A percentile compares a stretch with the other conserved stretches of the same genome.
These are phyloP conservation scores for Calameuta pallipes DNA, from an alignment of 2,888 invertebrate species.

Conservation along the genomic window DNA sequence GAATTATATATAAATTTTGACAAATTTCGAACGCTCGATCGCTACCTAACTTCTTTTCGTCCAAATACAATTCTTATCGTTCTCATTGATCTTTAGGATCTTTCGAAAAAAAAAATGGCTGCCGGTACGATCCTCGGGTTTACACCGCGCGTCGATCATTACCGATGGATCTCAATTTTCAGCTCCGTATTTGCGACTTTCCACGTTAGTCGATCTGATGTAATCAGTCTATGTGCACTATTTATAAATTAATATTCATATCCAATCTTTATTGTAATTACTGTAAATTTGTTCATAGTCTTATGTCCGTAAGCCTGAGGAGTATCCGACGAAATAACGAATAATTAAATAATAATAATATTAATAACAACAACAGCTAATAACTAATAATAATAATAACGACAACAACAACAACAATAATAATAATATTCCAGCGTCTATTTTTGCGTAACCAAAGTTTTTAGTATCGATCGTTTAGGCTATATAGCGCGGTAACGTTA, in stretches of 20 bases:
- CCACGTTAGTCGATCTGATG: slow-evolving; percentile 39
- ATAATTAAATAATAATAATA: slow-evolving; percentile 18
- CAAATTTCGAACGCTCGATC: not conserved
- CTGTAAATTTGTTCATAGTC: slow-evolving; percentile 62
- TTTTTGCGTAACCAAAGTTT: slow-evolving; percentile 64
- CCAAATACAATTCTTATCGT: not conserved
- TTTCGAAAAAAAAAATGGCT: not conserved
- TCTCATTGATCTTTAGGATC: not conserved
- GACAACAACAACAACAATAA: slow-evolving; percentile 35
- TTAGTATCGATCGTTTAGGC: slow-evolving; percentile 43
- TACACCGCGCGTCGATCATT: not conserved
- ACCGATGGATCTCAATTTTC: slow-evolving; percentile 14
- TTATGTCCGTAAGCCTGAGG: slow-evolving; percentile 31
- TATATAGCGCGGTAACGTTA: slow-evolving; percentile 16
- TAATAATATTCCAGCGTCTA: slow-evolving; percentile 49
- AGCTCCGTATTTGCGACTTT: slow-evolving; percentile 14
- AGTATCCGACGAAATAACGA: slow-evolving; percentile 23
- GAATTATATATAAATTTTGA: not conserved
- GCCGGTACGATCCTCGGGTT: slow-evolving; percentile 2
- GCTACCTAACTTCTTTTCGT: not conserved
- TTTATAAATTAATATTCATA: slow-evolving; percentile 51
- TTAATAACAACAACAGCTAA: slow-evolving; percentile 1
- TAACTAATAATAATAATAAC: slow-evolving; percentile 31
- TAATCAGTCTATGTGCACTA: slow-evolving; percentile 51
- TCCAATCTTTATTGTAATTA: slow-evolving; percentile 53